Percentiles rank a stretch among this genome's conserved stretches.
Evolutionary conservation across 1,140 invertebrate genomes (phyloP).

Genomic region (Drosophila pseudoobscura): DNA sequence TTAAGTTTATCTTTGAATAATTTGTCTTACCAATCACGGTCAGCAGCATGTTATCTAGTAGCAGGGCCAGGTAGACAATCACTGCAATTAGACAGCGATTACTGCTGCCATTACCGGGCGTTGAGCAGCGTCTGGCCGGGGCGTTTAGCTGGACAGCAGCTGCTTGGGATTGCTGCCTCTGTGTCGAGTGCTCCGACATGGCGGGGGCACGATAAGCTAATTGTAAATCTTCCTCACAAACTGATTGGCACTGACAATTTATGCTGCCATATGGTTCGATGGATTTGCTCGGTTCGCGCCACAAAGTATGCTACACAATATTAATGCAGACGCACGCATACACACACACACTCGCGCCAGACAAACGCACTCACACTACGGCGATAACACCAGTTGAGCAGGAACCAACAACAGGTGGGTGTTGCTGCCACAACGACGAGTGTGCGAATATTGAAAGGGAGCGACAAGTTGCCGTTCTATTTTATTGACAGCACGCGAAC

Average conservation of each 20-base stretch:
- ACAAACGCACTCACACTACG: neutral
- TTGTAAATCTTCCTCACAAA: slow-evolving; percentile 32
- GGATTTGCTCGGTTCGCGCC: slow-evolving; percentile 43
- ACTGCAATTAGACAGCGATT: slow-evolving; percentile 83
- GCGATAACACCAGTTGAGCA: neutral
- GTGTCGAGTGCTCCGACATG: slow-evolving; percentile 56
- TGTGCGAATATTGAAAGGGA: slow-evolving; percentile 72
- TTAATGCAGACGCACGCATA: slow-evolving; percentile 19
- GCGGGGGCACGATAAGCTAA: slow-evolving; percentile 14
- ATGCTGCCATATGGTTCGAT: slow-evolving; percentile 65
- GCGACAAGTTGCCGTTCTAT: slow-evolving; percentile 57
- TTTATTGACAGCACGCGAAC: slow-evolving; percentile 62
- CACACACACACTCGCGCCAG: neutral
- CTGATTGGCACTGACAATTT: slow-evolving; percentile 23
- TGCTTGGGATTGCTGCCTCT: slow-evolving; percentile 3
- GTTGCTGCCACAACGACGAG: slow-evolving; percentile 67
- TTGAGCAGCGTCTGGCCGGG: slow-evolving; percentile 53
- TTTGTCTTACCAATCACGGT: slow-evolving; percentile 88
- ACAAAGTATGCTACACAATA: slow-evolving; percentile 57
- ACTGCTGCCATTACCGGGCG: slow-evolving; percentile 42
- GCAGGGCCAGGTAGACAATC: slow-evolving; percentile 88
- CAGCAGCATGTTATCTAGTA: slow-evolving; percentile 90
- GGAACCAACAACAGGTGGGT: slow-evolving; percentile 66
- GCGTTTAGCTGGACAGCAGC: slow-evolving; percentile 59
- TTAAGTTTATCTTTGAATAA: slow-evolving; percentile 14